Base-by-base conservation (phyloP, 2,888 invertebrate species). In the Furcula furcula region DNA sequence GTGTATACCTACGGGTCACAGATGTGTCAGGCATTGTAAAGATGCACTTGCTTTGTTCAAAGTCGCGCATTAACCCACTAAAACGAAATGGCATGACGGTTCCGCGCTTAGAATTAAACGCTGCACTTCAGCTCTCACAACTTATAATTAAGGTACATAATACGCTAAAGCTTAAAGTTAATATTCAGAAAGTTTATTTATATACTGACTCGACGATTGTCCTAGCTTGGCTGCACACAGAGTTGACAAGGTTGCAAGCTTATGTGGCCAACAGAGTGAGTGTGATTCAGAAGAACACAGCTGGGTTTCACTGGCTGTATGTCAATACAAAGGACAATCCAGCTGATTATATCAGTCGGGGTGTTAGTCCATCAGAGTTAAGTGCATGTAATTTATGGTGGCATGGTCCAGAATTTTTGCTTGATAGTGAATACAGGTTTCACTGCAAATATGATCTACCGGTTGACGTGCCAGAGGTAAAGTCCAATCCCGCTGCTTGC, bases 241-340 rank as follows among this genome's bases (percentile, higher is more conserved):
- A 48, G 1, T 10, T 30, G 7, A 21, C 11, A 9, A 45, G 30
- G 7, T 26, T 50, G 1, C 29, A 38, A 6, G 31, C 41, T n/a
- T 49, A 52, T 34, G 48, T 47, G 4, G 39, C 44, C 2, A 53
- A 53, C 26, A 45, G 48, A 27, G 46, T 56, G 10, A 34, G 30
- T 7, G 28, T 26, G 7, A 47, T 53, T n/a, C 3, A 5, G 12
- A 36, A 9, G 20, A 29, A 9, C 40, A 41, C 10, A 2, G 20
- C 11, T 10, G n/a, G n/a, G 32, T 11, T 7, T n/a, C 5, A 5
- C 51, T 23, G 23, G 23, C 3, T 47, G 3, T 43, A 40, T 29
- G 35, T 46, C 3, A 16, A 12, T 10, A 34, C 47, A 9, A n/a
- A 12, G 4, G 34, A 42, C 5, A 44, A 41, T 23, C 44, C 44